Evolutionary conservation across 2,888 invertebrate genomes (phyloP), one percentile per base, ranked within the genome.

Genomic region (Platycheirus albimanus): DNA sequence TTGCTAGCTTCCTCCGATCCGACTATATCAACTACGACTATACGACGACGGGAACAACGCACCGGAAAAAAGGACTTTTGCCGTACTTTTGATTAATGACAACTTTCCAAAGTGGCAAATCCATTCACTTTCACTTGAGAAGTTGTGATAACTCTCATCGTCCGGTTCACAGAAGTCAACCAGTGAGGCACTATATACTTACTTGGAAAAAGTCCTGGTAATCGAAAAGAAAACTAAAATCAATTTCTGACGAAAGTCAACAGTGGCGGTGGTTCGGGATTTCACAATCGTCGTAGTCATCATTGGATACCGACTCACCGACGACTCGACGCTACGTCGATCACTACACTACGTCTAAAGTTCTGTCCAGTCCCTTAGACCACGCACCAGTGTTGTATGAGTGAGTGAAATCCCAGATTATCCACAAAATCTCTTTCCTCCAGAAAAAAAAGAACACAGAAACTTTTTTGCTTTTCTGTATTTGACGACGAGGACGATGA

Each of bases 81-180:
- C 54, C 66, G 54, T 43, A 71, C 71, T 77, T 70, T 66, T 81
- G 81, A 81, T 81, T 81, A 77, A 81, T 81, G 81, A 76, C 80
- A 80, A 69, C 63, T 75, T 80, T 75, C 49, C 61, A 52, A 80
- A 80, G 80, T 80, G 69, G 71, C 77, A 81, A 81, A 71, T 67
- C 77, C 77, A 67, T 81, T 81, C 77, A 61, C 77, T 81, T 67
- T 77, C 77, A 63, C 75, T 80, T 56, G 56, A 63, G 43, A 77
- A 66, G 66, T 77, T 54, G 69, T 51, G 30, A 56, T 45, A 28
- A 45, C 30, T 54, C 33, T 30, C 28, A 61, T 28, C 19, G 45
- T n/a, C 77, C 52, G 38, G 45, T 19, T 19, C 17, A 30, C 17
- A 17, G 24, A 20, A 41, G 20, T 10, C 4, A 24, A 43, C 0